Evolutionary conservation across 1,140 invertebrate genomes (phyloP).

Genomic region (Ditylenchus dipsaci): DNA sequence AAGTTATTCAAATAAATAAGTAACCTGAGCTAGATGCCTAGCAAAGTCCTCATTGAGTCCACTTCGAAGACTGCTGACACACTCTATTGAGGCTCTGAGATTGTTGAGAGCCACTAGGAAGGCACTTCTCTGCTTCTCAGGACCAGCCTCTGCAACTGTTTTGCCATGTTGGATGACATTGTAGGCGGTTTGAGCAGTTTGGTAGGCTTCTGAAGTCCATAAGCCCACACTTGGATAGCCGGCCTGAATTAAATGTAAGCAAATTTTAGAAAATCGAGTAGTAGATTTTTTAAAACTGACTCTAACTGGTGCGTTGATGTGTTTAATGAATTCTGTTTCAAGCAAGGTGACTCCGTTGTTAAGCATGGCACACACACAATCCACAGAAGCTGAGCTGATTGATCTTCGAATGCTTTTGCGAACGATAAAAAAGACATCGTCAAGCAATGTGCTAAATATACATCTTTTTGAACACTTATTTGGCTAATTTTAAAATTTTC

Average conservation of each 20-base stretch:
- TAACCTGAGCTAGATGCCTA: constrained; percentile 30
- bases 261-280: constrained; percentile 54
- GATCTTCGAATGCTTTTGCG: constrained; percentile 87
- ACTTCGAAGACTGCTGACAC: constrained; percentile 35
- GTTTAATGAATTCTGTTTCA: constrained; percentile 77
- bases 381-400: constrained; percentile 80
- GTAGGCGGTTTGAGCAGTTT: constrained; percentile 54
- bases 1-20: neutral
- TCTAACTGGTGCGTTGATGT: constrained; percentile 71
- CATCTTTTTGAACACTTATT: too few relatives aligned
- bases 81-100: constrained; percentile 37
- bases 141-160: constrained; percentile 42
- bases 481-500: too few relatives aligned
- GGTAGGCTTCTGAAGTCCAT: constrained; percentile 52
- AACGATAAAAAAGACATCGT: constrained; percentile 95
- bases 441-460: constrained; percentile 76
- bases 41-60: constrained; percentile 43
- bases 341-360: constrained; percentile 84
- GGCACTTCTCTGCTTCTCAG: constrained; percentile 39
- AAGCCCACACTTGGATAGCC: constrained; percentile 61
- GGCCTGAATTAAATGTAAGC: constrained; percentile 76
- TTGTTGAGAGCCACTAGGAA: constrained; percentile 48
- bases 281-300: too few relatives aligned
- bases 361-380: constrained; percentile 90
- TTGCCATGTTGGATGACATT: constrained; percentile 54